Percentiles rank a stretch among this genome's conserved stretches.
Conservation (phyloP, 2,113 vertebrate species). For the Triplophysa siluroides region DNA sequence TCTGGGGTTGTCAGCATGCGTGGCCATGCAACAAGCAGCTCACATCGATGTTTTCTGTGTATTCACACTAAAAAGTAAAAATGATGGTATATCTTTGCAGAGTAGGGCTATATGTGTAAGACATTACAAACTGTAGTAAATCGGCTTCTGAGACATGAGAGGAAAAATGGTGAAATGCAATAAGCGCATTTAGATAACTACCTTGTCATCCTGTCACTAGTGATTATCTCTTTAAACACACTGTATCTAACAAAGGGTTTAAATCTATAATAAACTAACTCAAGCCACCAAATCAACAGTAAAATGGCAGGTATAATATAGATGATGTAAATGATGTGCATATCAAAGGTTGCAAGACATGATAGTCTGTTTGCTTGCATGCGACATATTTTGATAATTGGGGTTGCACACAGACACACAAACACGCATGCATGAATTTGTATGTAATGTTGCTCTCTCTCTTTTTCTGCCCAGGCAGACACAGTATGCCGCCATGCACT, state of each 20-base stretch:
- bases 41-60: neutral
- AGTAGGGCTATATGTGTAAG: constrained; percentile 32
- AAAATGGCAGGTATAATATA: constrained; percentile 48
- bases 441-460: neutral
- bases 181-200: neutral
- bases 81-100: neutral
- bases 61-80: neutral
- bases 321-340: constrained; percentile 21
- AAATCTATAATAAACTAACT: constrained; percentile 10
- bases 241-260: neutral
- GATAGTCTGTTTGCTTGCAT: constrained; percentile 57
- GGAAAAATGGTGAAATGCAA: constrained; percentile 27
- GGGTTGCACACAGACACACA: neutral
- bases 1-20: neutral
- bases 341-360: constrained; percentile 42
- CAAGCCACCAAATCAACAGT: constrained; percentile 29
- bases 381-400: neutral
- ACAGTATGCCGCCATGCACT: constrained; percentile 22
- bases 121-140: neutral
- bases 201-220: constrained; percentile 41
- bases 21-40: neutral
- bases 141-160: neutral
- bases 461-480: constrained; percentile 44
- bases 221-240: constrained; percentile 44
- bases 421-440: constrained; percentile 6